A percentile compares a stretch with the other conserved stretches of the same genome.
These are phyloP conservation scores for Cyclargus thomasi DNA, from an alignment of 1,140 invertebrate species.

Conservation along the genomic window DNA sequence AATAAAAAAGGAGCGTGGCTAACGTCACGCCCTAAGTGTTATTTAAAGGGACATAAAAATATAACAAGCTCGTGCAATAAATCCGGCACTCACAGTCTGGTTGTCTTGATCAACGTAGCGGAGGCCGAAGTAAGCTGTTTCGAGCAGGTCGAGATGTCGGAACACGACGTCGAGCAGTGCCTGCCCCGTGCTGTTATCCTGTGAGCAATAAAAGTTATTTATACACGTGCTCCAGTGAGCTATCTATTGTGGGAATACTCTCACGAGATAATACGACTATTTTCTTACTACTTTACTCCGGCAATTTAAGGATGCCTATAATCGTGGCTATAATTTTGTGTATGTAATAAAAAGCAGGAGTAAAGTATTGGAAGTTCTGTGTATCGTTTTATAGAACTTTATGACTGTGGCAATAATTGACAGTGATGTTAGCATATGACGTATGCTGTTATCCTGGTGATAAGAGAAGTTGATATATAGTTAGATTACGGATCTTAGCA, in stretches of 20 bases:
- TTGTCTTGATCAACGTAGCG: slow-evolving; percentile 90
- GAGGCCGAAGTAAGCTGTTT: slow-evolving; percentile 95
- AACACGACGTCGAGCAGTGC: slow-evolving; percentile 91
- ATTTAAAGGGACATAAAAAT: slow-evolving; percentile 26
- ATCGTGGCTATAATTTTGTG: too few species aligned
- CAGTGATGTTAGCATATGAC: too few species aligned
- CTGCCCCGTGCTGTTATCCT: slow-evolving; percentile 90
- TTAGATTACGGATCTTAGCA: too few species aligned
- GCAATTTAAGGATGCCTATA: too few species aligned
- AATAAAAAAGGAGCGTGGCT: slow-evolving; percentile 14
- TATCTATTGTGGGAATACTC: not conserved
- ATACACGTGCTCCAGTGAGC: not conserved
- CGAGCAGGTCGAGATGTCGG: slow-evolving; percentile 91
- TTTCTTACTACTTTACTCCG: too few species aligned
- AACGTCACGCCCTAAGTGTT: slow-evolving; percentile 20
- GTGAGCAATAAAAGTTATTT: slow-evolving; percentile 72
- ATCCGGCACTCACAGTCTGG: slow-evolving; percentile 83
- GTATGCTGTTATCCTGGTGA: too few species aligned
- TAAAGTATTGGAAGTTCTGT: too few species aligned
- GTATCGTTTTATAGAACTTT: too few species aligned
- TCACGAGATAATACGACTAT: not conserved
- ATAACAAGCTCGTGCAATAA: slow-evolving; percentile 24
- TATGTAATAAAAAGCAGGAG: too few species aligned
- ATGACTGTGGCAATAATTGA: too few species aligned
- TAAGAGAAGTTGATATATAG: too few species aligned